Percentiles rank a stretch among this genome's conserved stretches.
Evolutionary conservation across 2,888 invertebrate genomes (phyloP).

Genomic region (Notodonta ziczac): DNA sequence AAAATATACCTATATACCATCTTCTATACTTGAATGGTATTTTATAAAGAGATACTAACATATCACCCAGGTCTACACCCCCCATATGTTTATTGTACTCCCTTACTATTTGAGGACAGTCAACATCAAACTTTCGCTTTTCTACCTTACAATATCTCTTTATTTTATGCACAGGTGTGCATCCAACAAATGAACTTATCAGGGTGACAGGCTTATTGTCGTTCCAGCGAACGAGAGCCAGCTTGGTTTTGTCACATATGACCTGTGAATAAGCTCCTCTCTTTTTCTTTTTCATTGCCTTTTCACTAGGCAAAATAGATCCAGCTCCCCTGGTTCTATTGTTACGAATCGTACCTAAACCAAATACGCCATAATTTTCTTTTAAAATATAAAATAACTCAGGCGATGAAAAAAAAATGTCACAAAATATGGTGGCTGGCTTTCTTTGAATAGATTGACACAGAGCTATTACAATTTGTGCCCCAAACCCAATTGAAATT

Average conservation of each 20-base stretch:
- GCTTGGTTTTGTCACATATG: not conserved
- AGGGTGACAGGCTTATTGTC: conserved; percentile 7
- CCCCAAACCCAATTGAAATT: conserved; percentile 37
- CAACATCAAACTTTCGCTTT: conserved; percentile 4
- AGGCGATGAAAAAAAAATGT: conserved; percentile 29
- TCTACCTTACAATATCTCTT: conserved; percentile 9
- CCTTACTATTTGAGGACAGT: conserved; percentile 7
- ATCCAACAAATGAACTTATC: not conserved
- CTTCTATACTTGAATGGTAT: no score
- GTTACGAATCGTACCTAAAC: conserved; percentile 31
- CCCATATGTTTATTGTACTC: no score
- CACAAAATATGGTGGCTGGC: not conserved
- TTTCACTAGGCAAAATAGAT: conserved; percentile 23
- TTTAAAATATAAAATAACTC: conserved; percentile 21
- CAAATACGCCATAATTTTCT: conserved; percentile 38
- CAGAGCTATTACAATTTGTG: conserved; percentile 21
- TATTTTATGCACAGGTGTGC: conserved; percentile 7
- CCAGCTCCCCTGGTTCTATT: conserved; percentile 36
- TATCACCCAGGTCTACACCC: no score
- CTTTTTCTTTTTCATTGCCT: conserved; percentile 36
- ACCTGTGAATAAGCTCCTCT: conserved; percentile 6
- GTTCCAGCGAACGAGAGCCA: conserved; percentile 5
- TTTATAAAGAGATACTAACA: no score
- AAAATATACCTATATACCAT: no score
- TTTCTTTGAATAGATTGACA: conserved; percentile 17